Base-by-base conservation (phyloP, 2,888 invertebrate species). In the Agelastica alni region DNA sequence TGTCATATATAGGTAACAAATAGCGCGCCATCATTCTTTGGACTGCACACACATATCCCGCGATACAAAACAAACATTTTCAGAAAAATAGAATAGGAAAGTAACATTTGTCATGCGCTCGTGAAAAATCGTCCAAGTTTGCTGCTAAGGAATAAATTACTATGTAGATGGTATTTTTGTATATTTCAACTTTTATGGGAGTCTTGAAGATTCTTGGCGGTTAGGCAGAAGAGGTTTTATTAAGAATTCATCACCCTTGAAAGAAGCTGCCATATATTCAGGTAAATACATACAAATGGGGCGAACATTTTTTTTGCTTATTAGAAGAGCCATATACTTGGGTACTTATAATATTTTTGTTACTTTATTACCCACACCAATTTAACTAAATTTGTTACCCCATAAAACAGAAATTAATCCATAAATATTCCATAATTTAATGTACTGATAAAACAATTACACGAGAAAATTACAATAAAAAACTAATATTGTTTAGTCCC, bases 101-200 rank as follows among this genome's bases (percentile, higher is more conserved):
- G 28, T 46, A 52, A 41, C 59, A 59, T 59, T 57, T 52, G 59
- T 59, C 59, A 57, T 51, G 39, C 22, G 53, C 31, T 20, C 16
- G 37, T 57, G 59, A 59, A 55, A 57, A 56, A 59, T 59, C 49
- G 45, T 57, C 42, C 30, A 56, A 59, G 53, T 59, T 59, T 53
- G 31, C 47, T 44, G 44, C 48, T 47, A 30, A 32, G 34, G 41
- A 36, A 59, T 59, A 57, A 57, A 57, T 59, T 54, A 56, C 49
- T 47, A 52, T 53, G 59, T 41, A 52, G 56, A 59, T 57, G 51
- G 54, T 51, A 51, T 52, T 52, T 54, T 54, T 54, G 52, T 52
- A 55, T 59, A 51, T 57, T 54, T 55, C 51, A 52, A 54, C 53
- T 51, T 59, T 44, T 54, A 51, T 45, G 53, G 14, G 41, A 46